phyloP scores from a whole-genome alignment of 2,888 invertebrate genomes.

The Netelia inedita region DNA sequence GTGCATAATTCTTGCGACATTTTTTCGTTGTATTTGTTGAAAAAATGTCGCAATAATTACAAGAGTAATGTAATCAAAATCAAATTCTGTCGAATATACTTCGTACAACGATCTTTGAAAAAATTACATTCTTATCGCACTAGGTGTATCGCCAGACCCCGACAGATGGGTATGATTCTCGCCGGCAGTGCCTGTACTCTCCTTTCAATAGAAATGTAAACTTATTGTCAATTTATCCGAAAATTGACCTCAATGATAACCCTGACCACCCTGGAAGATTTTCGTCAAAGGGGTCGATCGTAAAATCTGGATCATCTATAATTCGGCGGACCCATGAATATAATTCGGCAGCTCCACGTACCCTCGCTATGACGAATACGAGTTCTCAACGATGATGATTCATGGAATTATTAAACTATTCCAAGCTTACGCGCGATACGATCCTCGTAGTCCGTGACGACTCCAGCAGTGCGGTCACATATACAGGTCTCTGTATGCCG shows the following conservation, averaged over 20 bases:
- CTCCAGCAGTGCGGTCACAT: constrained; percentile 79
- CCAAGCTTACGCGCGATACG: constrained; percentile 9
- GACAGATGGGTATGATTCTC: too few species aligned
- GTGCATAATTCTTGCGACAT: not conserved
- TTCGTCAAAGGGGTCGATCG: constrained; percentile 80
- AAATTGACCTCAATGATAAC: too few species aligned
- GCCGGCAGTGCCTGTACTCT: too few species aligned
- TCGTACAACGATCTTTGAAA: too few species aligned
- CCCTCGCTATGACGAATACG: too few species aligned
- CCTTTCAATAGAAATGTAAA: too few species aligned
- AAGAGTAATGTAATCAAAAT: not conserved
- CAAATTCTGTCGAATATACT: not conserved
- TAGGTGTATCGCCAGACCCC: too few species aligned
- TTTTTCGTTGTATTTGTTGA: not conserved
- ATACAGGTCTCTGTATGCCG: constrained; percentile 88
- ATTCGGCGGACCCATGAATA: constrained; percentile 71
- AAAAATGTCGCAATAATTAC: not conserved
- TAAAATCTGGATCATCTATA: constrained; percentile 78
- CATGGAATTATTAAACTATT: constrained; percentile 25
- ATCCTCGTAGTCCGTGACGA: constrained; percentile 41
- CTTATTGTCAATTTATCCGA: not conserved
- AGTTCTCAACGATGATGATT: constrained; percentile 53
- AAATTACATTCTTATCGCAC: too few species aligned
- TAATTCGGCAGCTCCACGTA: constrained; percentile 31
- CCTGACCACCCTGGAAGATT: constrained; percentile 72